Conservation (phyloP, 1,140 invertebrate species). For the Eumeta japonica region DNA sequence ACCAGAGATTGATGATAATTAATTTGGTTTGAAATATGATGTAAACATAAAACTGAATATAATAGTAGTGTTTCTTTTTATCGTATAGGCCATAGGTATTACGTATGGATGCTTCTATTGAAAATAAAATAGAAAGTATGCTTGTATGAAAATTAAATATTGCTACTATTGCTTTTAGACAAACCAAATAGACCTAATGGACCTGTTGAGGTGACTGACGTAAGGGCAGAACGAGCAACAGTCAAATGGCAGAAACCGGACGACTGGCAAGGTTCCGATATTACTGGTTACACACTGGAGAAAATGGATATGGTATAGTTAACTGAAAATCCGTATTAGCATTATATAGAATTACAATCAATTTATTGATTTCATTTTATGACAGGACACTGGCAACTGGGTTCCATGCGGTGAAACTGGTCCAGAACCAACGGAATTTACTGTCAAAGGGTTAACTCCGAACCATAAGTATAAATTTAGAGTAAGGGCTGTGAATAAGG, state of each 20-base stretch:
- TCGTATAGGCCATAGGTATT: no score
- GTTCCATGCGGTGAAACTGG: conserved; percentile 87
- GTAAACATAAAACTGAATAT: no score
- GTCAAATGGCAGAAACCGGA: conserved; percentile 94
- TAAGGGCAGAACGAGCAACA: conserved; percentile 87
- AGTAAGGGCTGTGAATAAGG: conserved; percentile 97
- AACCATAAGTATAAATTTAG: conserved; percentile 99
- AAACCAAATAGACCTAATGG: conserved; percentile 83
- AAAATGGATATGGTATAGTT: conserved; percentile 80
- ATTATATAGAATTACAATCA: neutral
- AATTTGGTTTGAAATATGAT: no score
- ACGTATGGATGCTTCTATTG: no score
- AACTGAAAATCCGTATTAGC: neutral
- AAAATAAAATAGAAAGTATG: no score
- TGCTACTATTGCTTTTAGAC: conserved; percentile 57
- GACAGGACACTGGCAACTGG: conserved; percentile 82
- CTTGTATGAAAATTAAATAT: no score
- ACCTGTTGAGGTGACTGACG: conserved; percentile 82
- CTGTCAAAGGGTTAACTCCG: conserved; percentile 89
- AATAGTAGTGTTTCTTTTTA: no score
- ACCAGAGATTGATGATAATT: no score
- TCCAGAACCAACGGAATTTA: conserved; percentile 78
- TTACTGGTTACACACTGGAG: conserved; percentile 95
- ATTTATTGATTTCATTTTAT: neutral
- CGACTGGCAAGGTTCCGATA: conserved; percentile 89